Evolutionary conservation across 2,113 vertebrate genomes (phyloP), one percentile per base, ranked within the genome.

Genomic region (Phrynosoma platyrhinos): DNA sequence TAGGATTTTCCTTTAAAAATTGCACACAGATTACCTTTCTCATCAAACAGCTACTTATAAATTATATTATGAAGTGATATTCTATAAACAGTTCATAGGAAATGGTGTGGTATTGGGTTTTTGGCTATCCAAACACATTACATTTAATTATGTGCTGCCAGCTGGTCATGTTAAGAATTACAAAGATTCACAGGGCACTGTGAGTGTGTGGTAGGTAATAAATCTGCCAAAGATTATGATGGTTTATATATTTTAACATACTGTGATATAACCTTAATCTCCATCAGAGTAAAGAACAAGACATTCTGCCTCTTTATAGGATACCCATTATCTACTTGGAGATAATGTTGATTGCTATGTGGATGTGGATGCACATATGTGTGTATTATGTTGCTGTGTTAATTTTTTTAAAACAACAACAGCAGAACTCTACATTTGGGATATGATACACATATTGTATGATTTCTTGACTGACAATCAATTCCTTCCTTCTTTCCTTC

Each of bases 181-280:
- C 47, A 89, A 91, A 95, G 83, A 92, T 92, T 94, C 92, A 77
- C 74, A 85, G n/a, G 81, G 53, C 88, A 74, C 72, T 95, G 75
- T 87, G 58, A 90, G 78, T 94, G 86, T 94, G 75, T 79, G 89
- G 79, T 94, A 95, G 93, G 91, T 90, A 93, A 88, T 92, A 94
- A 94, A 91, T 94, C 93, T 94, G 82, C 86, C 91, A 93, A 94
- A 94, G 84, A 93, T 95, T 92, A 93, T 91, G 2, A 74, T 92
- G 47, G 32, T 92, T 94, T 95, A 92, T 94, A 87, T 87, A 91
- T 94, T 94, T 94, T 95, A 94, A 86, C 89, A 91, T 93, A 89
- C 85, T 92, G 72, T 85, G 88, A 95, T 91, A 42, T 94, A 90
- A 92, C 87, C 89, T 93, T 94, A 94, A 94, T 95, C 90, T 94